phyloP scores from a whole-genome alignment of 2,797 vertebrate species.

The Lemur catta region DNA sequence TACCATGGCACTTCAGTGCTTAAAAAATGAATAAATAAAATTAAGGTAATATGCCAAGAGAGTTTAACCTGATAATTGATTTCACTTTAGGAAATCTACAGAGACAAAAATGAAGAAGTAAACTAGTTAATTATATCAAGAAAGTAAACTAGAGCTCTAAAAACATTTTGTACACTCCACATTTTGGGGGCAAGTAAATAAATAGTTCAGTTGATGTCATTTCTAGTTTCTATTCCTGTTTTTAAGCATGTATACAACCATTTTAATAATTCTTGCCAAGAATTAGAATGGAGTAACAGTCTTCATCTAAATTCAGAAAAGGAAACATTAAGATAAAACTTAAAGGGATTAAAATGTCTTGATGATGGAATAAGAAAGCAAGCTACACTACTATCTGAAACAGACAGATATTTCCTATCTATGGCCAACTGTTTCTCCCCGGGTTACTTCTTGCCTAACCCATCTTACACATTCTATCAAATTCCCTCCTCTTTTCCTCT shows the following conservation, averaged over 20 bases:
- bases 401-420: background rate
- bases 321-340: background rate
- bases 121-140: constrained; percentile 28
- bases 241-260: background rate
- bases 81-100: constrained; percentile 28
- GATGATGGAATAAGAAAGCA: background rate
- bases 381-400: background rate
- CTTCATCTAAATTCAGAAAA: constrained; percentile 49
- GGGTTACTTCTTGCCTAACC: background rate
- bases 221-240: background rate
- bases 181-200: background rate
- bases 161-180: background rate
- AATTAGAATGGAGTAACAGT: background rate
- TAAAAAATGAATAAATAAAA: constrained; percentile 46
- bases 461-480: background rate
- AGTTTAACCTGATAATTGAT: constrained; percentile 34
- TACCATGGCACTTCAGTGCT: constrained; percentile 22
- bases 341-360: constrained; percentile 8
- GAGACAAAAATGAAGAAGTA: background rate
- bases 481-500: background rate
- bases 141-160: constrained; percentile 41
- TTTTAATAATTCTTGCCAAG: background rate
- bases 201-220: constrained; percentile 30
- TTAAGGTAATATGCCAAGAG: constrained; percentile 43
- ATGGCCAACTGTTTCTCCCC: background rate